Evolutionary conservation across 2,888 invertebrate genomes (phyloP).

Genomic region (Magallana nippona): DNA sequence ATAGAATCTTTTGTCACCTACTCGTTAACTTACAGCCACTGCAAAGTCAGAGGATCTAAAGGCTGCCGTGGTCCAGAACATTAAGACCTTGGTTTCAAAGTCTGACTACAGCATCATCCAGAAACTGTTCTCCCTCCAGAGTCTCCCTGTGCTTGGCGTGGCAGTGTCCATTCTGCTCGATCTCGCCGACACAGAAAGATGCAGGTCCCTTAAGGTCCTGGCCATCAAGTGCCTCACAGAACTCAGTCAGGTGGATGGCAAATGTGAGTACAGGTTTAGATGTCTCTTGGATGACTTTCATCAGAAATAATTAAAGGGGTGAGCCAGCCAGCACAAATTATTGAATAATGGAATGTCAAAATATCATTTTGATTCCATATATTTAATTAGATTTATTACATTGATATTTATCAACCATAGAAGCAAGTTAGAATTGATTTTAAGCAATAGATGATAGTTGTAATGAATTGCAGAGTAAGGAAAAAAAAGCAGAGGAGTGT

Average conservation of each 20-base stretch:
- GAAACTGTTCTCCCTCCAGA: slow-evolving; percentile 64
- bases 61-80: slow-evolving; percentile 64
- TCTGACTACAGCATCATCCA: slow-evolving; percentile 67
- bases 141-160: slow-evolving; percentile 72
- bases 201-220: slow-evolving; percentile 64
- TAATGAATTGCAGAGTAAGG: too few relatives aligned
- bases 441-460: too few relatives aligned
- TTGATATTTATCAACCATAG: too few relatives aligned
- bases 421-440: too few relatives aligned
- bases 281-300: too few relatives aligned
- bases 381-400: too few relatives aligned
- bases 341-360: too few relatives aligned
- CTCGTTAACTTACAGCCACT: slow-evolving; percentile 55
- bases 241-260: slow-evolving; percentile 65
- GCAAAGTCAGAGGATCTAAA: slow-evolving; percentile 68
- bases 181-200: slow-evolving; percentile 66
- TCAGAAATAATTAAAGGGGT: too few relatives aligned
- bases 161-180: slow-evolving; percentile 70
- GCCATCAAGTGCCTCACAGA: slow-evolving; percentile 70
- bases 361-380: too few relatives aligned
- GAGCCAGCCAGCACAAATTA: too few relatives aligned
- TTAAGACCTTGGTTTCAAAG: slow-evolving; percentile 61
- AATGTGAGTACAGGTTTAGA: slow-evolving; percentile 62
- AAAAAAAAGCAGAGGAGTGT: too few relatives aligned
- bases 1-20: not conserved